Conservation (phyloP, 2,797 vertebrate genomes). For the Petrocephalus sullivani region DNA sequence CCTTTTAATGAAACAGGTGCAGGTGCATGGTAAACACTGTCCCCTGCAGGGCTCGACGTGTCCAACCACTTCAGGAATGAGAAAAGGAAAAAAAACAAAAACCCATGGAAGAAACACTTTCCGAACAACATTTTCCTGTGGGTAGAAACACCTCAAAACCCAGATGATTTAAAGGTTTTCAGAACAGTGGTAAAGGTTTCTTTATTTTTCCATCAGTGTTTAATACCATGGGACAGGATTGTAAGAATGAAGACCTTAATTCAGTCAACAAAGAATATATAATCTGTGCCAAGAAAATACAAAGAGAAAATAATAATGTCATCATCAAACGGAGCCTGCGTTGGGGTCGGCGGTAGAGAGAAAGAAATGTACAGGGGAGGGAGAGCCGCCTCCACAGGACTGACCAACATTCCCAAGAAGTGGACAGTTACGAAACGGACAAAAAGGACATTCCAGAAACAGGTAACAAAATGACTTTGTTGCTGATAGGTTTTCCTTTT, state of each 20-base stretch:
- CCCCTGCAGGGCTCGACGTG: neutral
- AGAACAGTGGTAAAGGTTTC: constrained; percentile 31
- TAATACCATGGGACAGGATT: constrained; percentile 54
- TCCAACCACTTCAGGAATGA: neutral
- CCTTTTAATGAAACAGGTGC: constrained; percentile 15
- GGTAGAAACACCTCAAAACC: neutral
- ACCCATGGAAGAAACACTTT: neutral
- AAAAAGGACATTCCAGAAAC: constrained; percentile 77
- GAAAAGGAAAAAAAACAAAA: neutral
- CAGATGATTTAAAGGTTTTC: constrained; percentile 22
- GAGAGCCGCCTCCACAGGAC: constrained; percentile 83
- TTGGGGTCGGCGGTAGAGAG: constrained; percentile 78
- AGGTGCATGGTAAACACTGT: neutral
- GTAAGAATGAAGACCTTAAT: constrained; percentile 81
- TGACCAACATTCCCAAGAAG: constrained; percentile 76
- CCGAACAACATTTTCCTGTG: neutral
- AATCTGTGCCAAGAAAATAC: constrained; percentile 56
- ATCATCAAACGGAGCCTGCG: constrained; percentile 73
- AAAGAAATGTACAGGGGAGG: constrained; percentile 80
- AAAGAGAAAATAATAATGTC: constrained; percentile 40
- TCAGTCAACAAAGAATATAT: constrained; percentile 76
- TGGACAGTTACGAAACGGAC: constrained; percentile 70
- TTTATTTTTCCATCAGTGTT: constrained; percentile 34
- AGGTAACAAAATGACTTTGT: constrained; percentile 63
- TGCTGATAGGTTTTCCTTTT: constrained; percentile 54